Evolutionary conservation across 1,140 invertebrate species (phyloP).

Genomic region (Lepidurus arcticus): DNA sequence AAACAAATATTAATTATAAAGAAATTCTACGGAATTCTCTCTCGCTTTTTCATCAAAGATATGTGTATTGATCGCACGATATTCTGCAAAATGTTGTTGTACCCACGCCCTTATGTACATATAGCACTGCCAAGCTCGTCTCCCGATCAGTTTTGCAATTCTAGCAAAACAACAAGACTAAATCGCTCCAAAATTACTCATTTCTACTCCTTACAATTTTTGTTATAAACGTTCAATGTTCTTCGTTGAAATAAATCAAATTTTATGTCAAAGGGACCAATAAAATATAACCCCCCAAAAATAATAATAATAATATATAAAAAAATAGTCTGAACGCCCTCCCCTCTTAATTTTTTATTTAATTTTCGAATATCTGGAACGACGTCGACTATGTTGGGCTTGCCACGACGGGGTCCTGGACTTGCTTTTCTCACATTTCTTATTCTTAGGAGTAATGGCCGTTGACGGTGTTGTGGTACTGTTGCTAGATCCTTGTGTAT

Average conservation of each 20-base stretch:
- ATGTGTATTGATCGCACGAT: conserved; percentile 21
- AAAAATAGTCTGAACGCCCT: not conserved
- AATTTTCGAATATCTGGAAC: not conserved
- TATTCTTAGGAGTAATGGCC: conserved; percentile 1
- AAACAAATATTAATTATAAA: not conserved
- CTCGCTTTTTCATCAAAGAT: not conserved
- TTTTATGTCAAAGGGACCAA: not conserved
- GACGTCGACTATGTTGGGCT: not conserved
- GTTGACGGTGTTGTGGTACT: not conserved
- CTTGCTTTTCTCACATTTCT: conserved; percentile 20
- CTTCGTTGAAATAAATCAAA: not conserved
- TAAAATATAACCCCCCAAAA: not conserved
- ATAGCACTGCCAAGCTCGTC: conserved; percentile 5
- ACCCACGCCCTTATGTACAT: not conserved
- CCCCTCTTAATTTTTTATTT: not conserved
- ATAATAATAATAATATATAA: not conserved
- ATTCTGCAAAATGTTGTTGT: not conserved
- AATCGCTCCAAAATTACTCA: not conserved
- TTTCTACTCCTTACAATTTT: not conserved
- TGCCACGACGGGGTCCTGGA: not conserved
- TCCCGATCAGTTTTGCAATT: not conserved
- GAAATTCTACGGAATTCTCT: not conserved
- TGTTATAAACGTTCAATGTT: not conserved
- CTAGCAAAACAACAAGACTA: not conserved
- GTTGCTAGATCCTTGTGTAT: conserved; percentile 1